A percentile compares a stretch with the other conserved stretches of the same genome.
Conservation (phyloP, 2,113 vertebrate genomes). For the Polypterus senegalus region DNA sequence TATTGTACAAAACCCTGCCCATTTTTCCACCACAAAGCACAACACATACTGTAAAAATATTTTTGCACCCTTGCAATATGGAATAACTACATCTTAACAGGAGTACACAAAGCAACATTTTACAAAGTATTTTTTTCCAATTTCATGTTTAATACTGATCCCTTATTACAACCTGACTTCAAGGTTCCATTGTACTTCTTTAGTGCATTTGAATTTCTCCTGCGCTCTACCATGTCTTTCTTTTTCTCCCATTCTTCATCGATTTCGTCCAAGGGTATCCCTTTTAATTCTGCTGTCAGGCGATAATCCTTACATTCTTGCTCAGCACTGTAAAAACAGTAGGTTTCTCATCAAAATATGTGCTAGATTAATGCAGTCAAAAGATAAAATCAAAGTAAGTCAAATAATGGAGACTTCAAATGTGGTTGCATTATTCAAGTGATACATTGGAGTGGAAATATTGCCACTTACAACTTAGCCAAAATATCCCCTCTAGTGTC, state of each 20-base stretch:
- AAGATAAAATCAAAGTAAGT: background rate
- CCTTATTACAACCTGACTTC: background rate
- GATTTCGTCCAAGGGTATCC: conserved; percentile 48
- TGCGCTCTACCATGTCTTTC: conserved; percentile 33
- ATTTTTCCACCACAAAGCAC: too few species aligned
- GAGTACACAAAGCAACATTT: too few species aligned
- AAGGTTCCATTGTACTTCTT: conserved; percentile 9
- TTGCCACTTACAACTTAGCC: background rate
- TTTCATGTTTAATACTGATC: background rate
- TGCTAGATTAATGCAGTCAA: background rate
- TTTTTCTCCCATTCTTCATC: conserved; percentile 67
- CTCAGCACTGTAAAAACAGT: conserved; percentile 58
- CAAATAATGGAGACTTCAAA: background rate
- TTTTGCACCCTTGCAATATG: too few species aligned
- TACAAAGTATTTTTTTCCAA: too few species aligned
- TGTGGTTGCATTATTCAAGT: background rate
- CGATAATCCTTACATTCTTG: conserved; percentile 45
- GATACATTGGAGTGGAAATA: background rate
- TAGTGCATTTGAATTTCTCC: background rate
- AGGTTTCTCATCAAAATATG: background rate
- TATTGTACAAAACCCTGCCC: too few species aligned
- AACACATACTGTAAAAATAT: too few species aligned
- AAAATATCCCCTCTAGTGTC: too few species aligned
- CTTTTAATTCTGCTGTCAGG: conserved; percentile 29
- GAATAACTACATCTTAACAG: too few species aligned